phyloP scores from a whole-genome alignment of 2,113 vertebrate species.

The Spea bombifrons region DNA sequence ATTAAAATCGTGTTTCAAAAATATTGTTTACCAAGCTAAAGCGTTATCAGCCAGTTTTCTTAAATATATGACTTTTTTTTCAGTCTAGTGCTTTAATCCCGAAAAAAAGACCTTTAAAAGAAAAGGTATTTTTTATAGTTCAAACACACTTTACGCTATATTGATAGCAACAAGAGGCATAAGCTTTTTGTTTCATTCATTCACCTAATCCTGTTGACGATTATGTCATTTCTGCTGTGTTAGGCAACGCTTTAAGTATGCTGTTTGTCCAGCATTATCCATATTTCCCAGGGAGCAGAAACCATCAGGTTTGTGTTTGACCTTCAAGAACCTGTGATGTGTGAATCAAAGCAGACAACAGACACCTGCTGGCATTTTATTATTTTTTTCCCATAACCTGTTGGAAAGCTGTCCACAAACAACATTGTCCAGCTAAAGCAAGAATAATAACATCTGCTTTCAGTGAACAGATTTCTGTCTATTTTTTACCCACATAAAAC shows the following conservation, averaged over 20 bases:
- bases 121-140: not conserved
- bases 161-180: too few relatives aligned
- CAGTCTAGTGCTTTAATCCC: too few relatives aligned
- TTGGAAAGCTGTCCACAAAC: constrained; percentile 25
- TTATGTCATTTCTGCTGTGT: constrained; percentile 41
- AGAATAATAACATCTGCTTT: constrained; percentile 3
- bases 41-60: too few relatives aligned
- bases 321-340: constrained; percentile 38
- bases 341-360: constrained; percentile 42
- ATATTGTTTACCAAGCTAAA: too few relatives aligned
- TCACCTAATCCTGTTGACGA: constrained; percentile 35
- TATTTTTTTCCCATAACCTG: constrained; percentile 16
- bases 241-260: constrained; percentile 39
- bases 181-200: constrained; percentile 4
- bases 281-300: constrained; percentile 43
- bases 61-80: too few relatives aligned
- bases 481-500: too few relatives aligned
- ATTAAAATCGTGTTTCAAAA: too few relatives aligned
- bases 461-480: not conserved
- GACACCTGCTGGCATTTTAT: constrained; percentile 38
- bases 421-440: not conserved
- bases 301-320: constrained; percentile 40
- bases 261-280: constrained; percentile 42
- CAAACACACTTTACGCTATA: not conserved
- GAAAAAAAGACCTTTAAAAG: too few relatives aligned